A percentile compares a stretch with the other conserved stretches of the same genome.
phyloP scores from a whole-genome alignment of 2,888 invertebrate genomes.

The Teleogryllus oceanicus region DNA sequence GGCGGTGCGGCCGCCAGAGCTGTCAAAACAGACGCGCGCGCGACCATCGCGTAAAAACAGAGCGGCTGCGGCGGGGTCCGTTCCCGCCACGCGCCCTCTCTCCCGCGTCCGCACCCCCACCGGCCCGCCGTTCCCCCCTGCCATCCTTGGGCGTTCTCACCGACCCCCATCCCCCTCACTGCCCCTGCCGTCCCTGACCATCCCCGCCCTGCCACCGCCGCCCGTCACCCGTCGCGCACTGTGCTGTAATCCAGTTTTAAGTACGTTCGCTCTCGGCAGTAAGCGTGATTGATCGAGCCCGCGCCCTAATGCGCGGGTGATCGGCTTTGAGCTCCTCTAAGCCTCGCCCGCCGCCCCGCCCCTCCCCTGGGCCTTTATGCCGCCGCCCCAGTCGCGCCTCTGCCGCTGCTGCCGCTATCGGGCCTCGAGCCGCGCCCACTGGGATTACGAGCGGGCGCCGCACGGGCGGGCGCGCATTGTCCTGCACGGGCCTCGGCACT shows the following conservation, averaged over 20 bases:
- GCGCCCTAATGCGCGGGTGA: not conserved
- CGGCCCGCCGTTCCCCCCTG: not conserved
- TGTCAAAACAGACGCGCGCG: too few relatives aligned
- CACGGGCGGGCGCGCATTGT: too few relatives aligned
- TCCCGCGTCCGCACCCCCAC: not conserved
- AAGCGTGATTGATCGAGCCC: conserved; percentile 1
- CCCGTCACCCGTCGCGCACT: not conserved
- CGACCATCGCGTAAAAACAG: too few relatives aligned
- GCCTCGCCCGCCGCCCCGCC: not conserved
- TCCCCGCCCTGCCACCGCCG: not conserved
- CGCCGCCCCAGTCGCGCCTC: too few relatives aligned
- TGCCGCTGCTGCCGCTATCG: too few relatives aligned
- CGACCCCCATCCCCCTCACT: not conserved
- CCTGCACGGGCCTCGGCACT: too few relatives aligned
- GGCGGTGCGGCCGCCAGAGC: too few relatives aligned
- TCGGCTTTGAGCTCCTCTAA: not conserved
- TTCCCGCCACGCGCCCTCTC: too few relatives aligned
- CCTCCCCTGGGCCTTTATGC: too few relatives aligned
- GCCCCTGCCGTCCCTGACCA: not conserved
- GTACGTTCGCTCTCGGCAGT: not conserved
- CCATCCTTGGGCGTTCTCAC: not conserved
- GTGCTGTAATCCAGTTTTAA: conserved; percentile 10
- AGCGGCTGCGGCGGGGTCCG: too few relatives aligned
- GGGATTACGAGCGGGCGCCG: too few relatives aligned
- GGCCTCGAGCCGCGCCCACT: too few relatives aligned